Base-by-base conservation (phyloP, 2,888 invertebrate species). In the Cryptocheilus praepositus region DNA sequence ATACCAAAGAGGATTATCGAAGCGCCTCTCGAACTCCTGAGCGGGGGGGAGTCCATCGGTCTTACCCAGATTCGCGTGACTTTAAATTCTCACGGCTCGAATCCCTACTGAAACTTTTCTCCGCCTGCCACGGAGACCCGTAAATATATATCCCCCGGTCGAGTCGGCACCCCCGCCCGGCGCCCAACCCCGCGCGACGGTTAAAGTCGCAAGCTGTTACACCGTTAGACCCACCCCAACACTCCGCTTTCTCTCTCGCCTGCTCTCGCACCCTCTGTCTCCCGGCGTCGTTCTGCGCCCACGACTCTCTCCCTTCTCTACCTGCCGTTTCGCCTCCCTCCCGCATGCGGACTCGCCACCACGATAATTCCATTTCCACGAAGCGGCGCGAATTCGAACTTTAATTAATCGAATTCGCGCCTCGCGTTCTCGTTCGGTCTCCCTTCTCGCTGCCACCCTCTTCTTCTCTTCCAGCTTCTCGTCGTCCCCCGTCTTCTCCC, bases 381-480 rank as follows among this genome's bases (percentile, higher is more conserved):
- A 83, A 84, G 80, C 71, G 69, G 71, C 79, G 77, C 81, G 81
- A 84, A 84, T 85, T 83, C 83, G 83, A 86, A 85, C 84, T 85
- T 86, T 85, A 86, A 86, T 86, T 86, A 86, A 86, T 86, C 83
- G 84, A 81, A 85, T 83, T 82, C 81, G 75, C 80, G 76, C 73
- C 64, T 71, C 43, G 58, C 65, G 56, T 51, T n/a, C 25, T 16
- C 22, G 4, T 49, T 22, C 18, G 8, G n/a, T 51, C 21, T 25
- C 28, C 8, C 15, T 15, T 53, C 25, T 28, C 25, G 49, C 25
- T 21, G 15, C 21, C 28, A 25, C 3, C 25, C 25, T 25, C 3
- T 61, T 55, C 66, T 52, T 44, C 51, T 52, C 36, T 52, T 66
- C 59, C 46, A 52, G 56, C 49, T 51, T n/a, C 51, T 5, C 53